Evolutionary conservation across 2,113 vertebrate species (phyloP), one percentile per base, ranked within the genome.

Genomic region (Genyomyrus donnyi): DNA sequence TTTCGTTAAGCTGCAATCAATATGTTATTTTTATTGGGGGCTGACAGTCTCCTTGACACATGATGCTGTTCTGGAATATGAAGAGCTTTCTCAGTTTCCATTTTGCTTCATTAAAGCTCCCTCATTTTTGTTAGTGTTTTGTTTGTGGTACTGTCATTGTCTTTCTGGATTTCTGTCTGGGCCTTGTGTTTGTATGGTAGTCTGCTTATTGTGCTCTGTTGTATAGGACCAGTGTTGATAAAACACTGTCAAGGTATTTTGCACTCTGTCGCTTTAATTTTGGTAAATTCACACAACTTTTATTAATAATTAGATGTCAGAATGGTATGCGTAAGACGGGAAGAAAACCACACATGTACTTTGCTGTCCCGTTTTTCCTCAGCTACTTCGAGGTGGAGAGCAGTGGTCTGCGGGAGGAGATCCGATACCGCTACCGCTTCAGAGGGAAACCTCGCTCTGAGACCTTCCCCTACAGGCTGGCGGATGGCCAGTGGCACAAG

Each of bases 331-430:
- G 8, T 49, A 45, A 10, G 53, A 35, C 5, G 0, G 3, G 50
- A 49, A 15, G 86, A 52, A 35, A 49, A 70, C 10, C 53, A n/a
- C 21, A 53, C 21, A 27, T 45, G 24, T 6, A n/a, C 13, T 85
- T 13, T 89, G 11, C 85, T 77, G 48, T 58, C 89, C 52, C 46
- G 8, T 88, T 45, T 58, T 17, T 46, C 87, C 42, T 35, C 95
- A 99, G 98, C 93, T 98, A 98, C 93, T 99, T 99, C 94, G 98
- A 99, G 93, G 93, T 99, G 96, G 98, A 99, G 94, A 99, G 97
- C 97, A 98, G 97, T 0, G 97, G 98, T 7, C 94, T 98, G 90
- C 94, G 97, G 88, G 98, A 98, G 91, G 98, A 99, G 94, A 96
- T 99, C 85, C 96, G 98, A 62, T 98, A 97, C 87, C 98, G 97